phyloP scores from a whole-genome alignment of 2,113 vertebrate genomes.

The Salvelinus namaycush region DNA sequence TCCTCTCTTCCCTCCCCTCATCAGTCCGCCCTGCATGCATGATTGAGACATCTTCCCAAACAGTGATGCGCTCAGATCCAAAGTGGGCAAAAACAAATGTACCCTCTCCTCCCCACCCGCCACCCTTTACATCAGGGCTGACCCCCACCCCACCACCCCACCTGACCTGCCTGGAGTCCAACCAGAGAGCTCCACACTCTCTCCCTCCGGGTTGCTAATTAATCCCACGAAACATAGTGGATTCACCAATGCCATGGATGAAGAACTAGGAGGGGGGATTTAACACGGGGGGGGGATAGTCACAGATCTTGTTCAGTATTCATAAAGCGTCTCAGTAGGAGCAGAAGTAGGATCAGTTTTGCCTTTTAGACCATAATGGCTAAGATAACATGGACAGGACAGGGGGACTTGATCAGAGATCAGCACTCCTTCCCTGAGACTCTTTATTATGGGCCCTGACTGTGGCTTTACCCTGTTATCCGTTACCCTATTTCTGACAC shows the following conservation, averaged over 20 bases:
- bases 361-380: no score
- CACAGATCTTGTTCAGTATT: neutral
- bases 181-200: constrained; percentile 64
- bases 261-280: constrained; percentile 22
- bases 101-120: constrained; percentile 41
- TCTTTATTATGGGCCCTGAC: no score
- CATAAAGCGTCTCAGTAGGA: no score
- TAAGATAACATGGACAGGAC: no score
- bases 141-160: constrained; percentile 37
- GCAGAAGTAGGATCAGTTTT: no score
- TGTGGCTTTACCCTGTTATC: no score
- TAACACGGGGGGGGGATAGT: neutral
- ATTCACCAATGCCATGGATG: constrained; percentile 54
- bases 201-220: constrained; percentile 52
- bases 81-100: constrained; percentile 59
- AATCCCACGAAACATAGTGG: constrained; percentile 61
- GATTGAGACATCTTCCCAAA: constrained; percentile 49
- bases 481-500: no score
- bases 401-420: no score
- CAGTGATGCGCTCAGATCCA: constrained; percentile 38
- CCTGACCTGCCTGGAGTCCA: constrained; percentile 59
- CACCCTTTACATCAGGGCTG: constrained; percentile 65
- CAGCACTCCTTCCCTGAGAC: no score
- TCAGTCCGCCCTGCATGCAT: constrained; percentile 39
- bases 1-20: constrained; percentile 26